Base-by-base conservation (phyloP, 2,797 vertebrate genomes). In the Lithobates sylvaticus region DNA sequence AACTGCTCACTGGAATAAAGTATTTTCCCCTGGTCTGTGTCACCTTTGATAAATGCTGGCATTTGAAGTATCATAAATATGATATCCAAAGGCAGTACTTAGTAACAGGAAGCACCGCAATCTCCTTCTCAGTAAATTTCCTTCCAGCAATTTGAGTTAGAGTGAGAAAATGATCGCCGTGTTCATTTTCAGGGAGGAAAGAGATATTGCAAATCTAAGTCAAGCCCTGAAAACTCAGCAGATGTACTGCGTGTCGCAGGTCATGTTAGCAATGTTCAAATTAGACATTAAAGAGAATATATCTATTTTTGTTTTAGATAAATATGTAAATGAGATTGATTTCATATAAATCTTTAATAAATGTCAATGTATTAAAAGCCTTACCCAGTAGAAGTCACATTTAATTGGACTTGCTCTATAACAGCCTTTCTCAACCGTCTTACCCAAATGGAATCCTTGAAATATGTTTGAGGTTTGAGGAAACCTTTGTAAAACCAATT, bases 1-100 rank as follows among this genome's bases (percentile, higher is more conserved):
- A 29, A 13, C 47, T 71, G 65, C 27, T 77, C 67, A 0, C 54
- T 26, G 15, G n/a, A n/a, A 85, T 47, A 36, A 75, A 81, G 32
- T 68, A 47, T 50, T 68, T 36, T 39, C 65, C 29, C 42, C n/a
- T 42, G 61, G 6, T 15, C 26, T 65, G 21, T 74, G 76, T 54
- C 64, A 76, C 29, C 65, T 81, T 76, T 81, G 47, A 86, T 76
- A 76, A 77, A 81, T 77, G 72, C 26, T 73, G 29, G 64, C 27
- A 42, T 61, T 75, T 76, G 47, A 86, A 69, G 44, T 67, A 77
- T 72, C 44, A 78, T 65, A 86, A 70, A 81, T 86, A 81, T 86
- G 27, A 86, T 71, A 71, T 76, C 78, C 26, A 74, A 70, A 77
- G 67, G 74, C 79, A 32, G 47, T 32, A 72, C 67, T 42, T 76